These are phyloP conservation scores for Chymomyza caudatula DNA, from an alignment of 2,888 invertebrate genomes.

Conservation along the genomic window DNA sequence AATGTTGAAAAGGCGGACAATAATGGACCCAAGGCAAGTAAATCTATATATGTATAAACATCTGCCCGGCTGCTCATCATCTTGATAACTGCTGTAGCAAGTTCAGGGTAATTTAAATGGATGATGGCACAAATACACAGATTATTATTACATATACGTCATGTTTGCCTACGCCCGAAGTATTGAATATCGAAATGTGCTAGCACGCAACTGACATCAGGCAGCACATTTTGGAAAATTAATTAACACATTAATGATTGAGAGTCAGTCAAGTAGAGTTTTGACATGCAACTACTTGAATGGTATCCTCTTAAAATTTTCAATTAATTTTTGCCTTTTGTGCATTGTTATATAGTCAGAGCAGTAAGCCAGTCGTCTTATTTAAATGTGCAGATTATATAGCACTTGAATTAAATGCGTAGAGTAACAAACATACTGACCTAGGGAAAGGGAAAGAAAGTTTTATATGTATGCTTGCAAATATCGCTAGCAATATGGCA, in stretches of 20 bases:
- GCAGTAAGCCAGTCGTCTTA: neutral
- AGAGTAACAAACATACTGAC: neutral
- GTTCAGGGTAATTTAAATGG: conserved; percentile 21
- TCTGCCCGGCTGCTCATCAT: neutral
- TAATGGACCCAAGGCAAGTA: neutral
- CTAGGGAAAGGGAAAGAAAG: too few relatives aligned
- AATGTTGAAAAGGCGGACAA: neutral
- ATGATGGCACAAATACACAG: neutral
- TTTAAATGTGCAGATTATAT: neutral
- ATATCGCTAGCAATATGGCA: neutral
- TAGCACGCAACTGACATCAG: neutral
- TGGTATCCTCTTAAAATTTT: neutral
- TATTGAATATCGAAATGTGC: neutral
- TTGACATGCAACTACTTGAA: neutral
- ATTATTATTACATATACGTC: conserved; percentile 15
- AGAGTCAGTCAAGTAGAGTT: neutral
- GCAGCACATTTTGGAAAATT: neutral
- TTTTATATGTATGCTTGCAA: neutral
- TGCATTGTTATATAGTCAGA: neutral
- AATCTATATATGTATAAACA: neutral
- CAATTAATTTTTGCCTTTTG: neutral
- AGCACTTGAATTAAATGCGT: neutral
- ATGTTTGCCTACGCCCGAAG: neutral
- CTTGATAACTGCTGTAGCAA: neutral
- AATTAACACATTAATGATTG: conserved; percentile 3